A percentile compares a stretch with the other conserved stretches of the same genome.
These are phyloP conservation scores for Oscheius sp. DNA, from an alignment of 1,140 invertebrate species.

Conservation along the genomic window DNA sequence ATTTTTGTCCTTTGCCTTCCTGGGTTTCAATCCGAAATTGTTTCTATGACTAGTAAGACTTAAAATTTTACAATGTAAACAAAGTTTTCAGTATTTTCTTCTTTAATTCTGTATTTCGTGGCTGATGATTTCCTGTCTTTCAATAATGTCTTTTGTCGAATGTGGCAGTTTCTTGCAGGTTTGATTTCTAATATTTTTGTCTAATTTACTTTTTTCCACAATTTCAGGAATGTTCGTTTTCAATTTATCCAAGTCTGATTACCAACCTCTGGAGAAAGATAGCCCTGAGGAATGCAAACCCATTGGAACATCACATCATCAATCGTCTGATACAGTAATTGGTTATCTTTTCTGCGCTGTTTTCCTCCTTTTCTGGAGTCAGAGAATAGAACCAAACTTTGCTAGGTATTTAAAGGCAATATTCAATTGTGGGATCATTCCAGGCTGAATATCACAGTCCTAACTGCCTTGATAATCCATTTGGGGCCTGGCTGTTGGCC, in stretches of 20 bases:
- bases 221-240: not conserved
- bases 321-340: not conserved
- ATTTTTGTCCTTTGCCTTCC: too few relatives aligned
- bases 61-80: too few relatives aligned
- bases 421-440: not conserved
- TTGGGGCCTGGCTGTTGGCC: not conserved
- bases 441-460: not conserved
- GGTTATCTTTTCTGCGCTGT: not conserved
- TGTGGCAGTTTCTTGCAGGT: conserved; percentile 29
- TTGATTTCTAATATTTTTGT: too few relatives aligned
- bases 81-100: too few relatives aligned
- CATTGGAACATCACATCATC: not conserved
- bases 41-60: too few relatives aligned
- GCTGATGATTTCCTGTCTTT: not conserved
- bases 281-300: not conserved
- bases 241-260: too few relatives aligned
- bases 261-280: not conserved
- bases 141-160: conserved; percentile 14
- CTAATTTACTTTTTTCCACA: not conserved
- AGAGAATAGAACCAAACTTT: not conserved
- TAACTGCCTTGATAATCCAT: not conserved
- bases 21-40: too few relatives aligned
- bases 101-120: not conserved
- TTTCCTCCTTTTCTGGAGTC: not conserved
- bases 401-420: not conserved